Evolutionary conservation across 2,797 vertebrate species (phyloP).

Genomic region (Hirundo rustica): DNA sequence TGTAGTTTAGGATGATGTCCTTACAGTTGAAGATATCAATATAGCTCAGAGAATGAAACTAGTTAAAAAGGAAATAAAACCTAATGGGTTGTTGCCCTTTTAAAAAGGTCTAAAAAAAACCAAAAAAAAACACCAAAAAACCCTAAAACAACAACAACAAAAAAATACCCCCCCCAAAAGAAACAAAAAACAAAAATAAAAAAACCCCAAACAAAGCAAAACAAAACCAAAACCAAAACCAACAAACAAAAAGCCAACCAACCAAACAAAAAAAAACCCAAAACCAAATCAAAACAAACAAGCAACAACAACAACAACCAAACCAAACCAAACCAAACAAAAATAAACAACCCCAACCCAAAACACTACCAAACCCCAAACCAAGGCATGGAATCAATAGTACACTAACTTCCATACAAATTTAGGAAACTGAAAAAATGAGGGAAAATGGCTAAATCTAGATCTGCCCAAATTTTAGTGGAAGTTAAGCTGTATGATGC

Average conservation of each 20-base stretch:
- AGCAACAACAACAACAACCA: too few species aligned
- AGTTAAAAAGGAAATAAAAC: background rate
- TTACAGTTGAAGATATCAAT: background rate
- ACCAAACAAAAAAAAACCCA: too few species aligned
- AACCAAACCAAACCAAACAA: too few species aligned
- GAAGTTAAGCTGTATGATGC: background rate
- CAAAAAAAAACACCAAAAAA: too few species aligned
- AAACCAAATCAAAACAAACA: too few species aligned
- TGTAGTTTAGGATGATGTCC: background rate
- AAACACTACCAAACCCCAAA: background rate
- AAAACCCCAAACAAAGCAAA: too few species aligned
- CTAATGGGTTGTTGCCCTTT: background rate
- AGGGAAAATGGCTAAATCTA: background rate
- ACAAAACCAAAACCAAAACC: too few species aligned
- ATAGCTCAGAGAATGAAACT: background rate
- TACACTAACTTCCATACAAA: background rate
- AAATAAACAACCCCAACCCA: too few species aligned
- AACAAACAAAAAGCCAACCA: too few species aligned
- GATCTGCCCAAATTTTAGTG: background rate
- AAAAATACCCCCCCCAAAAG: too few species aligned
- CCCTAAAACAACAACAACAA: too few species aligned
- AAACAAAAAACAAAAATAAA: too few species aligned
- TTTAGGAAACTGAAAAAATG: background rate
- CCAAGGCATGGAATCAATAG: background rate
- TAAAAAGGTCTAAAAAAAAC: background rate